Evolutionary conservation across 2,888 invertebrate species (phyloP), one percentile per base, ranked within the genome.

Genomic region (Lasioglossum figueresi): DNA sequence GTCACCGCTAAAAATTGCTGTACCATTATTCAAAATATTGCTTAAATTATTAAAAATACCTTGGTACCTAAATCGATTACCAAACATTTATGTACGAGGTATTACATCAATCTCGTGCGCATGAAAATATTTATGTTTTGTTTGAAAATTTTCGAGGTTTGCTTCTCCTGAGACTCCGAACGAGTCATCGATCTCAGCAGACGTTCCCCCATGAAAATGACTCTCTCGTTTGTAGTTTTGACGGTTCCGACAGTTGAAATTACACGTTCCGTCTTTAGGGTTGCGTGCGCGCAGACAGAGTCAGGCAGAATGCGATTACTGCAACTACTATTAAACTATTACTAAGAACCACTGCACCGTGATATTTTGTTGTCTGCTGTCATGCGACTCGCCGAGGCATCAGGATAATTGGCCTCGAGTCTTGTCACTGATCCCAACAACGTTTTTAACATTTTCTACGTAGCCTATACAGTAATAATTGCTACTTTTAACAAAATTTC

Each of bases 171-270:
- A 23, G 12, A 19, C 34, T 31, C 45, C 45, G 31, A 19, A 23
- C 19, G 31, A 48, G 48, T 34, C 48, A 48, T 72, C 72, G 45
- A 72, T 72, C 72, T 48, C 72, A 19, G 12, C 68, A 40, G n/a
- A 52, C 73, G 34, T 31, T 8, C 63, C 63, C 31, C 16, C 63
- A 10, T 76, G 71, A 63, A 14, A 40, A 45, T 48, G 5, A 63
- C 52, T 70, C 52, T 70, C 79, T 72, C 52, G 84, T 79, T 84
- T 75, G 63, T 19, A 79, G 75, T 87, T 89, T 84, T 82, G 88
- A 87, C 79, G 80, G 78, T 78, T 76, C 81, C 87, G 84, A 87
- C 87, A 89, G 83, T 40, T 71, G 48, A 87, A 88, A 88, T 88
- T 88, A 82, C 73, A 89, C 71, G 89, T 84, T 87, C 66, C 80